Evolutionary conservation across 2,797 vertebrate species (phyloP).

Genomic region (Malacoctenus gilli): DNA sequence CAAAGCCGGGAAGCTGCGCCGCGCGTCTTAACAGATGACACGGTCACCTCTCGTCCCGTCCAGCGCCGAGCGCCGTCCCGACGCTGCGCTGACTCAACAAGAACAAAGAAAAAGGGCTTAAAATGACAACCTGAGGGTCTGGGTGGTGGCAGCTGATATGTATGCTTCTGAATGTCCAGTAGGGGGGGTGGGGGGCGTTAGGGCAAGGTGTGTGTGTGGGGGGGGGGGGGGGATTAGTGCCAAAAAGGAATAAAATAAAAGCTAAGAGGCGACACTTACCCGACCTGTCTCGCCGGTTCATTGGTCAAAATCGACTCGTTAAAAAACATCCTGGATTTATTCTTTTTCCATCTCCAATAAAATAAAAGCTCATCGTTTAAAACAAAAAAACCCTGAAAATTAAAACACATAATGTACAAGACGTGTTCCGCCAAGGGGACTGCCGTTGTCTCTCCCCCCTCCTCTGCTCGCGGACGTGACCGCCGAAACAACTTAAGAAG

Average conservation of each 20-base stretch:
- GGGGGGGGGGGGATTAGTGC: neutral
- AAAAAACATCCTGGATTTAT: conserved; percentile 72
- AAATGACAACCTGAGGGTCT: conserved; percentile 45
- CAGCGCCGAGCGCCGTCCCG: conserved; percentile 8
- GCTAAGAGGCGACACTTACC: too few relatives aligned
- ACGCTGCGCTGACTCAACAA: conserved; percentile 1
- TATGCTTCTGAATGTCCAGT: conserved; percentile 25
- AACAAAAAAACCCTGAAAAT: conserved; percentile 61
- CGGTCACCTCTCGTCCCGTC: too few relatives aligned
- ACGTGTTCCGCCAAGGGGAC: conserved; percentile 40
- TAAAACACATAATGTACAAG: conserved; percentile 79
- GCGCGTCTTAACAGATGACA: too few relatives aligned
- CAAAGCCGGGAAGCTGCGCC: conserved; percentile 33
- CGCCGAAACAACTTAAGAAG: conserved; percentile 64
- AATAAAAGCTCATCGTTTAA: conserved; percentile 69
- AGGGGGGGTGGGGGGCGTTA: neutral
- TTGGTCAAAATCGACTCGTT: conserved; percentile 60
- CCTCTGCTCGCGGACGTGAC: conserved; percentile 46
- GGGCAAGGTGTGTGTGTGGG: conserved; percentile 11
- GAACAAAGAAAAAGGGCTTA: too few relatives aligned
- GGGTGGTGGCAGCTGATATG: conserved; percentile 34
- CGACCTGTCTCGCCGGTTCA: neutral
- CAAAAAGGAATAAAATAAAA: too few relatives aligned
- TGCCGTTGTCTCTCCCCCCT: conserved; percentile 51
- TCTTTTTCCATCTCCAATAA: conserved; percentile 72